A percentile compares a stretch with the other conserved stretches of the same genome.
Evolutionary conservation across 2,113 vertebrate genomes (phyloP).

Genomic region (Proteles cristata): DNA sequence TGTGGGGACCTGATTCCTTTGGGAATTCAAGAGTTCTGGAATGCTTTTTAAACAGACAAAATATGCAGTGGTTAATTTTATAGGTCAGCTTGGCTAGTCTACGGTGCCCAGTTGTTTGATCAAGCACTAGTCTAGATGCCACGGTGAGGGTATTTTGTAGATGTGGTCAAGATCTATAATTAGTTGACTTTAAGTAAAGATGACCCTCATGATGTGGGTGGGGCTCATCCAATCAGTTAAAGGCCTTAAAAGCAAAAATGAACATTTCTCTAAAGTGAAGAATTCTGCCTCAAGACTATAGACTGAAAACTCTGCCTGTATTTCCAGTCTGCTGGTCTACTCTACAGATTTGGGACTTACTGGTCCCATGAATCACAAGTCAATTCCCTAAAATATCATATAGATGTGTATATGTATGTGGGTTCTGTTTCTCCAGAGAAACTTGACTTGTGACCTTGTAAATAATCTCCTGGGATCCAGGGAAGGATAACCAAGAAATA

Average conservation of each 20-base stretch:
- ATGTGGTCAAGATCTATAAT: background rate
- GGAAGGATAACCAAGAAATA: background rate
- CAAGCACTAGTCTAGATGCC: too few relatives aligned
- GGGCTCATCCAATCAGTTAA: background rate
- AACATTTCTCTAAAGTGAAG: background rate
- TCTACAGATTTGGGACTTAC: background rate
- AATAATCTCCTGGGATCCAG: background rate
- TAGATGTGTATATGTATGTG: background rate
- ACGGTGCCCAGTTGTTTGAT: rapidly evolving
- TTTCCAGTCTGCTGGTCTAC: background rate
- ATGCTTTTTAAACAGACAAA: background rate
- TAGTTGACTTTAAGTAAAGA: background rate
- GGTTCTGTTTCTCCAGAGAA: background rate
- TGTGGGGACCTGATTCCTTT: background rate
- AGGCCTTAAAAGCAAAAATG: background rate
- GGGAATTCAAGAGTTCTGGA: background rate
- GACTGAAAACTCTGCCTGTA: background rate
- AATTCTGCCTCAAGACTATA: background rate
- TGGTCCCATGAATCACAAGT: background rate
- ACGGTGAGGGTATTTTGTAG: background rate
- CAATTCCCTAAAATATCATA: background rate
- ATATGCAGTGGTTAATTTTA: background rate
- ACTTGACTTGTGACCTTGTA: background rate
- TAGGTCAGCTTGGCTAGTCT: too few relatives aligned
- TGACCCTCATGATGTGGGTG: too few relatives aligned